Conservation (phyloP, 1,140 invertebrate genomes). For the Anoplolepis gracilipes region DNA sequence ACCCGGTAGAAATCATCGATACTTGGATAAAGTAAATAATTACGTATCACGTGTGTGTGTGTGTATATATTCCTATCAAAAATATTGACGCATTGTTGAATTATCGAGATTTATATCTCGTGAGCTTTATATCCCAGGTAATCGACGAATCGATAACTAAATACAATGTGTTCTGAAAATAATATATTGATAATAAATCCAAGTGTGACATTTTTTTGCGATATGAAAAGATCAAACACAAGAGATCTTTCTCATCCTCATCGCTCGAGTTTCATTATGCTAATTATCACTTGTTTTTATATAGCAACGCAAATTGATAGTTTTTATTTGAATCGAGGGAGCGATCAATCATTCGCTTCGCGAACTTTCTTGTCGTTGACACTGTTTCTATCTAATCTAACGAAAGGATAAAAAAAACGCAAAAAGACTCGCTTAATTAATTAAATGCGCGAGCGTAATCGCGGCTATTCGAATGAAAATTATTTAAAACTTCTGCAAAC, state of each 20-base stretch:
- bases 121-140: conserved; percentile 13
- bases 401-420: background rate
- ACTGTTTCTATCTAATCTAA: conserved; percentile 34
- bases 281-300: conserved; percentile 43
- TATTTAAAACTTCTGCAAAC: background rate
- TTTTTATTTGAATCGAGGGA: background rate
- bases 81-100: conserved; percentile 10
- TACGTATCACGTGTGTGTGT: background rate
- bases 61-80: conserved; percentile 3
- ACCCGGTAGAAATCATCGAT: background rate
- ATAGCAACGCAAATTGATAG: conserved; percentile 7
- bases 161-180: background rate
- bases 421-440: too few species aligned
- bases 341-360: background rate
- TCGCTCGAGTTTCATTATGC: background rate
- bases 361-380: background rate
- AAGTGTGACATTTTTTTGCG: background rate
- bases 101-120: background rate
- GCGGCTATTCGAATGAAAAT: background rate
- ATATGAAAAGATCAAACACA: conserved; percentile 35
- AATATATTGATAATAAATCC: background rate
- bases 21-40: background rate
- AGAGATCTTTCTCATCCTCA: background rate
- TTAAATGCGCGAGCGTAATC: background rate
- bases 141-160: background rate